phyloP scores from a whole-genome alignment of 2,797 vertebrate genomes.

The Alca torda region DNA sequence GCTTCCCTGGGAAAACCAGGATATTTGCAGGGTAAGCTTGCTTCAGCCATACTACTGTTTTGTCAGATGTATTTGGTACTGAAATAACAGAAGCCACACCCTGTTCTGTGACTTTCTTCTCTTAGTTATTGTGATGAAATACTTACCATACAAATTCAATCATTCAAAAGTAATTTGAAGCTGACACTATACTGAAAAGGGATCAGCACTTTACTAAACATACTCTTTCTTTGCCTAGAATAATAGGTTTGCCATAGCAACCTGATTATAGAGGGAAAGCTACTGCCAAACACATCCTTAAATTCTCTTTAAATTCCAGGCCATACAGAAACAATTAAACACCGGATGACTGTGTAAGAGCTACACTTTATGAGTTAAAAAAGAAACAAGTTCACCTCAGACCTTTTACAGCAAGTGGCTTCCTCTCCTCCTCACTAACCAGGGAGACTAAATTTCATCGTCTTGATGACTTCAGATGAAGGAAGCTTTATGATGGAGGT shows the following conservation, averaged over 20 bases:
- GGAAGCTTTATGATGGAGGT: neutral
- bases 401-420: neutral
- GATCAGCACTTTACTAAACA: constrained; percentile 64
- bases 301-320: constrained; percentile 60
- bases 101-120: neutral
- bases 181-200: constrained; percentile 65
- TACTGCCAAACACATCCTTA: constrained; percentile 47
- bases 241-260: constrained; percentile 79
- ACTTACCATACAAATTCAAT: constrained; percentile 27
- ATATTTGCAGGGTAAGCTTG: neutral
- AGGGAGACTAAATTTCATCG: neutral
- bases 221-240: constrained; percentile 53
- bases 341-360: neutral
- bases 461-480: neutral
- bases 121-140: constrained; percentile 21
- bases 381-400: neutral
- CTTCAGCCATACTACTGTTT: neutral
- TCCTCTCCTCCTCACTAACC: neutral
- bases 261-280: constrained; percentile 56
- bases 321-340: constrained; percentile 61
- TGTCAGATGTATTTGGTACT: neutral
- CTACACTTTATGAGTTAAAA: neutral
- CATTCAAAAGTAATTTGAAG: constrained; percentile 68
- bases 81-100: neutral
- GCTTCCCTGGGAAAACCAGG: neutral